Conservation (phyloP, 2,113 vertebrate genomes). For the Macaca mulatta region DNA sequence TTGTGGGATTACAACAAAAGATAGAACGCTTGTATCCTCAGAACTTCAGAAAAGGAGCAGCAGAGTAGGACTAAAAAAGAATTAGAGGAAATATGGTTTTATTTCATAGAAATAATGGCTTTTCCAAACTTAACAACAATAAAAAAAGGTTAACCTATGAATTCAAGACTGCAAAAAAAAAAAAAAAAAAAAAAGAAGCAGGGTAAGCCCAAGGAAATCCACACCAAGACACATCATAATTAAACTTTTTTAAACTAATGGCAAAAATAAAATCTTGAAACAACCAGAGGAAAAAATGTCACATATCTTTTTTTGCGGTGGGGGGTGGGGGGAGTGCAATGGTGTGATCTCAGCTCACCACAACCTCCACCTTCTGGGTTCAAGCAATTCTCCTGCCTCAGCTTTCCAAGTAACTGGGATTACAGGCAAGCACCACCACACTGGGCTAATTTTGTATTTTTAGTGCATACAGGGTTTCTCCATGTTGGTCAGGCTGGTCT, state of each 20-base stretch:
- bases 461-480: no score
- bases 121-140: background rate
- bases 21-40: background rate
- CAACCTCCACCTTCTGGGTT: no score
- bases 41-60: background rate
- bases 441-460: no score
- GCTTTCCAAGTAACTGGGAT: no score
- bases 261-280: background rate
- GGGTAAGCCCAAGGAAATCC: background rate
- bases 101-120: background rate
- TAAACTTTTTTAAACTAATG: background rate
- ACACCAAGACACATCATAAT: background rate
- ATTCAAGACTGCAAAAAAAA: background rate
- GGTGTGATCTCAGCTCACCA: no score
- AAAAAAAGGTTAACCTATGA: background rate
- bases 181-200: background rate
- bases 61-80: background rate
- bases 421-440: no score
- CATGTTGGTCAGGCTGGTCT: no score
- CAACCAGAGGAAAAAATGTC: background rate
- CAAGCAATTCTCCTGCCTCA: no score
- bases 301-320: background rate
- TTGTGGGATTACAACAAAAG: background rate
- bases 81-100: background rate
- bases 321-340: no score